These are phyloP conservation scores for Anhinga anhinga DNA, from an alignment of 2,113 vertebrate genomes.

Conservation along the genomic window DNA sequence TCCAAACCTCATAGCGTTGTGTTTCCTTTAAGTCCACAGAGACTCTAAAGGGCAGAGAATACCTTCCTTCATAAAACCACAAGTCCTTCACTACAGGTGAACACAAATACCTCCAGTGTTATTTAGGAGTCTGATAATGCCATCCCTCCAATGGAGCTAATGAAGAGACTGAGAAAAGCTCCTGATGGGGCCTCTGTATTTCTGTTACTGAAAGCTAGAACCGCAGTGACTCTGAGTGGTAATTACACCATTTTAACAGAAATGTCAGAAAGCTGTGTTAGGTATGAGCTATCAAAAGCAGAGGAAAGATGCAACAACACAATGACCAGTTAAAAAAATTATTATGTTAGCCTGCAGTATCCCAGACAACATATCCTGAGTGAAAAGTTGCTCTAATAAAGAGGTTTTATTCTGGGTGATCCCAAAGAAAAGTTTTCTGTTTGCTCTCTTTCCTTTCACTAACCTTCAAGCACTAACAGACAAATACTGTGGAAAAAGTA, in stretches of 20 bases:
- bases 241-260: background rate
- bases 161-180: background rate
- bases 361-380: background rate
- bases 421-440: background rate
- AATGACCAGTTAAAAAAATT: background rate
- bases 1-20: fast-evolving
- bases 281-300: background rate
- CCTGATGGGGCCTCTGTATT: fast-evolving
- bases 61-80: background rate
- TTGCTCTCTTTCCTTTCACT: background rate
- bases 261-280: background rate
- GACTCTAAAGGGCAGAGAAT: background rate
- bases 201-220: background rate
- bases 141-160: background rate
- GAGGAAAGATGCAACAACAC: background rate
- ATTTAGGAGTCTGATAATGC: background rate
- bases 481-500: background rate
- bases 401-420: background rate
- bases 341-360: background rate
- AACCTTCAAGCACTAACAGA: background rate
- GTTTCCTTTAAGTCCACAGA: background rate
- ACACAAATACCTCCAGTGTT: background rate
- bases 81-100: background rate
- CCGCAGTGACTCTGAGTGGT: background rate
- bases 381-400: background rate